Evolutionary conservation across 1,140 invertebrate species (phyloP).

Genomic region (Eubasilissa regina): DNA sequence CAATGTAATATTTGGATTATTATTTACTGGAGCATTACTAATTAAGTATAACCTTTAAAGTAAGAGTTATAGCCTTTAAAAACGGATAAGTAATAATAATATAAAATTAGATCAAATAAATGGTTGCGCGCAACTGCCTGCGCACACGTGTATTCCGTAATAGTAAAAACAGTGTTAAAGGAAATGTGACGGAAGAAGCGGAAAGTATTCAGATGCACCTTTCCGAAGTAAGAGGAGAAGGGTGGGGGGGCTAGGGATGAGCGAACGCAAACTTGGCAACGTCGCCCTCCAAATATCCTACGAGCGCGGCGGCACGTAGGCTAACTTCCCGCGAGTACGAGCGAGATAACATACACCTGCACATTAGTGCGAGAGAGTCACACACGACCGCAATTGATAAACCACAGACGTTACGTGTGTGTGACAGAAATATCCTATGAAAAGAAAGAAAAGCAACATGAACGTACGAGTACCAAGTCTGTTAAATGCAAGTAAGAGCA

Average conservation of each 20-base stretch:
- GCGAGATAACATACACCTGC: background rate
- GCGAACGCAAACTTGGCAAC: constrained; percentile 23
- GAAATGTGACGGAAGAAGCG: constrained; percentile 39
- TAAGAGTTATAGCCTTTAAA: background rate
- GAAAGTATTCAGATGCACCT: constrained; percentile 35
- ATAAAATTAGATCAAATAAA: constrained; percentile 3
- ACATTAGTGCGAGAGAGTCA: constrained; percentile 16
- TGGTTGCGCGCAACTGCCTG: constrained; percentile 18
- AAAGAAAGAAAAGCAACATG: constrained; percentile 2
- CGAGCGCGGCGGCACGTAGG: constrained; percentile 37
- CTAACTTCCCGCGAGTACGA: background rate
- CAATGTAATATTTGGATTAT: no score
- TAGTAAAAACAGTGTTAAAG: constrained; percentile 24
- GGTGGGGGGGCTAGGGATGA: constrained; percentile 26
- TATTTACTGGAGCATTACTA: no score
- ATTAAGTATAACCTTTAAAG: no score
- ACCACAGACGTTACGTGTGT: background rate
- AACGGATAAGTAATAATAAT: background rate
- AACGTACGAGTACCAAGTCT: background rate
- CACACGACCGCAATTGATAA: background rate
- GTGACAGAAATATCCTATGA: background rate
- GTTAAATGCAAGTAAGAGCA: constrained; percentile 12
- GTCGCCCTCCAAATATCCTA: background rate
- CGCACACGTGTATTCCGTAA: constrained; percentile 37
- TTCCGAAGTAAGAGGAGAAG: background rate